A percentile compares a stretch with the other conserved stretches of the same genome.
phyloP scores from a whole-genome alignment of 64 coral and sea anemone genomes.

The Orbicella faveolata region DNA sequence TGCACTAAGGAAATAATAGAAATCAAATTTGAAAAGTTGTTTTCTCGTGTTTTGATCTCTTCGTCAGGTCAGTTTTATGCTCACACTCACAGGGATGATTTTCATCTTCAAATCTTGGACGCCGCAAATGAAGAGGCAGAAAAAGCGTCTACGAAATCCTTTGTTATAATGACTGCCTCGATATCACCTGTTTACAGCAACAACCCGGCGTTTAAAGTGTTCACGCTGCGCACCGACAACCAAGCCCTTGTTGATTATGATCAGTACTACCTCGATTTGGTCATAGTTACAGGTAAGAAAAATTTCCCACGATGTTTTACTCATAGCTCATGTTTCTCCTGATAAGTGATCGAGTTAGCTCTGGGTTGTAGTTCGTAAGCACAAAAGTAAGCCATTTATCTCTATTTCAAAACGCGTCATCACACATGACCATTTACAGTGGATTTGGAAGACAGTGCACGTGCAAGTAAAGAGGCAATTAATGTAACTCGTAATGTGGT shows the following conservation, averaged over 20 bases:
- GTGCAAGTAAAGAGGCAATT: too few relatives aligned
- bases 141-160: conserved; percentile 11
- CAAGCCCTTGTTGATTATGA: conserved; percentile 78
- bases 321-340: too few relatives aligned
- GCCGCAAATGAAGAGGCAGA: neutral
- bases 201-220: conserved; percentile 66
- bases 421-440: too few relatives aligned
- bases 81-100: conserved; percentile 76
- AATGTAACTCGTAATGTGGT: too few relatives aligned
- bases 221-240: conserved; percentile 22
- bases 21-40: neutral
- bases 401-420: too few relatives aligned
- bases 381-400: neutral
- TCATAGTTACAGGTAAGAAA: conserved; percentile 70
- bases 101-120: conserved; percentile 47
- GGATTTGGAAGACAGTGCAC: too few relatives aligned
- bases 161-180: conserved; percentile 58
- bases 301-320: too few relatives aligned
- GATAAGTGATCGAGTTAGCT: neutral
- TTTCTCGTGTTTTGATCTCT: neutral
- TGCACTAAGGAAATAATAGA: too few relatives aligned
- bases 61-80: conserved; percentile 77
- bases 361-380: neutral
- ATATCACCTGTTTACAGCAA: conserved; percentile 61
- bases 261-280: conserved; percentile 79